Percentiles rank a stretch among this genome's conserved stretches.
Evolutionary conservation across 2,797 vertebrate species (phyloP).

Genomic region (Carduelis carduelis): DNA sequence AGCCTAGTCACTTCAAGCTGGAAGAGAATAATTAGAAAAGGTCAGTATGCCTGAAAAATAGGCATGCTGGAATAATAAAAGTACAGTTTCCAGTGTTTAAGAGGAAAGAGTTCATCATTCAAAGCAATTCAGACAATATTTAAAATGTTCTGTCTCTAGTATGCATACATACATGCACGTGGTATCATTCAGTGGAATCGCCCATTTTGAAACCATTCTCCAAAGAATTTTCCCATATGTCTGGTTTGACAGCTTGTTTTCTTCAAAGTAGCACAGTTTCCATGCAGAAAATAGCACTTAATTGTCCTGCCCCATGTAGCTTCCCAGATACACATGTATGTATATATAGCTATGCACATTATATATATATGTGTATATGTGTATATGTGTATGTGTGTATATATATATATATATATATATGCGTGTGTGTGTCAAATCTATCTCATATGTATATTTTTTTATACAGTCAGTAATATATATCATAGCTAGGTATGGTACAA

Average conservation of each 20-base stretch:
- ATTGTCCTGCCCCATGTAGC: neutral
- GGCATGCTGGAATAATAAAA: neutral
- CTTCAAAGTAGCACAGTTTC: neutral
- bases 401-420: too few species aligned
- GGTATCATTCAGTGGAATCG: neutral
- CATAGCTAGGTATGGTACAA: neutral
- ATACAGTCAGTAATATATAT: neutral
- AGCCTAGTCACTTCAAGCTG: neutral
- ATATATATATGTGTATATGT: too few species aligned
- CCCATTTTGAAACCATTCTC: neutral
- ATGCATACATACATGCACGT: neutral
- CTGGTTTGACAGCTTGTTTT: neutral
- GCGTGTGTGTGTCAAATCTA: too few species aligned
- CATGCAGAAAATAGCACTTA: neutral
- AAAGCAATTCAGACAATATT: neutral
- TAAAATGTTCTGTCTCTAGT: neutral
- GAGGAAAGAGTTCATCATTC: constrained; percentile 2
- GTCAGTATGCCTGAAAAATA: neutral
- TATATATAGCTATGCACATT: neutral
- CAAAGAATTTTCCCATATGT: neutral
- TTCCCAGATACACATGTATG: neutral
- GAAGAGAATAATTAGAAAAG: neutral
- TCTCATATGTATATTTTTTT: neutral
- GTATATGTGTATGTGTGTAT: too few species aligned
- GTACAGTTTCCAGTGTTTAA: neutral